These are phyloP conservation scores for Trachelipus rathkii DNA, from an alignment of 1,140 invertebrate species.

Conservation along the genomic window DNA sequence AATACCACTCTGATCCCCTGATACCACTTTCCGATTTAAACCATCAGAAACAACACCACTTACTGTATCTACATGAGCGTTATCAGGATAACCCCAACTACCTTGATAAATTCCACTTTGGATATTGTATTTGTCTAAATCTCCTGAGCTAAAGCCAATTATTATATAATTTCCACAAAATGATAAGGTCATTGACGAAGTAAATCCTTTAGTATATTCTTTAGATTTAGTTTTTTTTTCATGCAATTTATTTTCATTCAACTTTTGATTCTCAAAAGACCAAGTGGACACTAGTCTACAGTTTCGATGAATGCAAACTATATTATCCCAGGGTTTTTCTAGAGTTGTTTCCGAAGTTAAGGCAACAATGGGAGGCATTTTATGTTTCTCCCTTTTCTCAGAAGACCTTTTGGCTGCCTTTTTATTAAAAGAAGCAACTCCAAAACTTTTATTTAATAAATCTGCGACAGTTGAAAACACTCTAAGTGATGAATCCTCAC, in stretches of 20 bases:
- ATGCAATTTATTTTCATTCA: slow-evolving; percentile 68
- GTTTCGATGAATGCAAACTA: slow-evolving; percentile 69
- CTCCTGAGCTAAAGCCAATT: slow-evolving; percentile 86
- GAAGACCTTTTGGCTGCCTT: slow-evolving; percentile 70
- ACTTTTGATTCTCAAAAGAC: slow-evolving; percentile 78
- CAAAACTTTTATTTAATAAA: slow-evolving; percentile 80
- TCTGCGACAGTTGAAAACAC: slow-evolving; percentile 87
- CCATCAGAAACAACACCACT: slow-evolving; percentile 72
- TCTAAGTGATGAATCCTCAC: slow-evolving; percentile 79
- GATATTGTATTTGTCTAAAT: slow-evolving; percentile 92
- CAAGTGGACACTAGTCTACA: slow-evolving; percentile 77
- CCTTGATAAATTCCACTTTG: slow-evolving; percentile 85
- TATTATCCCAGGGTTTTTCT: slow-evolving; percentile 72
- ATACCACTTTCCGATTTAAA: slow-evolving; percentile 70
- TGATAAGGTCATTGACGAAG: slow-evolving; percentile 65
- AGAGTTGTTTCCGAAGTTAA: slow-evolving; percentile 51
- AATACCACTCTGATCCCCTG: slow-evolving; percentile 67
- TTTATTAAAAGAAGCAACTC: slow-evolving; percentile 75
- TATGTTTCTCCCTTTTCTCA: slow-evolving; percentile 52
- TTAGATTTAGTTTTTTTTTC: slow-evolving; percentile 53
- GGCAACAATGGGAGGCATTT: slow-evolving; percentile 79
- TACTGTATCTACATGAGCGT: slow-evolving; percentile 57
- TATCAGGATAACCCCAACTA: slow-evolving; percentile 66
- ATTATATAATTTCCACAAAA: slow-evolving; percentile 88
- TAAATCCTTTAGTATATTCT: slow-evolving; percentile 36